Percentiles rank a stretch among this genome's conserved stretches.
Conservation (phyloP, 2,113 vertebrate species). For the Thomomys bottae region DNA sequence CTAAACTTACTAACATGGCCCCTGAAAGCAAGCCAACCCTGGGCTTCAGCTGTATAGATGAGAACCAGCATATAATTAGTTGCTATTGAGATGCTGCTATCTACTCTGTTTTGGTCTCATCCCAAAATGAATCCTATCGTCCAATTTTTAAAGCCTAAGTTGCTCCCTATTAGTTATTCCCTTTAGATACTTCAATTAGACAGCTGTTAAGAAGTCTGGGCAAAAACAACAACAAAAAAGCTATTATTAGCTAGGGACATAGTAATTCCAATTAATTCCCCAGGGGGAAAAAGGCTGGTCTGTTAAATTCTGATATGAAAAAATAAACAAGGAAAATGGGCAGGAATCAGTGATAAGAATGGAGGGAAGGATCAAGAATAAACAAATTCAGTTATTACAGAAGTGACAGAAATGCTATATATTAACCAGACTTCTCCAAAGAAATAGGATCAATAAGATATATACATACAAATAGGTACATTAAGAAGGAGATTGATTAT, state of each 20-base stretch:
- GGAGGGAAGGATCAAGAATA: background rate
- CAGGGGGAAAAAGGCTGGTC: background rate
- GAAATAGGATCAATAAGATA: background rate
- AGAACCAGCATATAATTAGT: background rate
- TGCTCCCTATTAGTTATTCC: slow-evolving; percentile 58
- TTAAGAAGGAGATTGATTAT: background rate
- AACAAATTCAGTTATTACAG: background rate
- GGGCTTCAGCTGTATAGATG: background rate
- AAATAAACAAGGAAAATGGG: background rate
- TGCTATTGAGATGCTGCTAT: background rate
- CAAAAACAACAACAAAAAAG: background rate
- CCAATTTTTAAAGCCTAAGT: slow-evolving; percentile 25
- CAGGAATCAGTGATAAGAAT: background rate
- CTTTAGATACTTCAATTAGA: slow-evolving; percentile 58
- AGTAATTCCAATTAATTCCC: slow-evolving; percentile 49
- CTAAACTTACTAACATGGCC: slow-evolving; percentile 11
- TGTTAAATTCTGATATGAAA: slow-evolving; percentile 5
- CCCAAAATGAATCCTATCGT: slow-evolving; percentile 22
- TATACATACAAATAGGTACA: background rate
- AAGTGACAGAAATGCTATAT: background rate
- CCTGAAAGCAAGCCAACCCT: background rate
- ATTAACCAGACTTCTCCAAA: background rate
- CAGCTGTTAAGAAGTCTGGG: slow-evolving; percentile 53
- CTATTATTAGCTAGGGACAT: slow-evolving; percentile 51
- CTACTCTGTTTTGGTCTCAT: background rate